A percentile compares a stretch with the other conserved stretches of the same genome.
Evolutionary conservation across 2,888 invertebrate species (phyloP).

Genomic region (Helleia helle): DNA sequence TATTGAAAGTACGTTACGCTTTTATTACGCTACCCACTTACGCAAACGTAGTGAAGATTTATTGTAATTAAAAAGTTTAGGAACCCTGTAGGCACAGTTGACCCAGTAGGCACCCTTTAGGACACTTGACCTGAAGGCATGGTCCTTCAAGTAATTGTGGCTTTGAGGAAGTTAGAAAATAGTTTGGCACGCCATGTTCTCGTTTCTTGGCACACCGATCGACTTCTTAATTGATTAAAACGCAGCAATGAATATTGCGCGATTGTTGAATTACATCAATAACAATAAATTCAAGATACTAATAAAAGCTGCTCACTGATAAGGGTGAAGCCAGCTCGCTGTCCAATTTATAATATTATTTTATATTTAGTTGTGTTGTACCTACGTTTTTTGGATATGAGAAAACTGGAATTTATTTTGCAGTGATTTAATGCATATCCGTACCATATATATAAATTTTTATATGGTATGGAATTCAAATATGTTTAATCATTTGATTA

Average conservation of each 20-base stretch:
- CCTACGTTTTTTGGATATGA: too few species aligned
- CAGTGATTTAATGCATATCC: too few species aligned
- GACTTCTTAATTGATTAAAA: conserved; percentile 23
- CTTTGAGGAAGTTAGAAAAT: conserved; percentile 22
- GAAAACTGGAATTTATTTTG: too few species aligned
- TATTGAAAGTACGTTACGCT: too few species aligned
- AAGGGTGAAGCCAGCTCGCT: background rate
- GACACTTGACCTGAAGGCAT: conserved; percentile 12
- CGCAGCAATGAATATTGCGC: conserved; percentile 16
- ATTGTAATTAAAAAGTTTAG: conserved; percentile 3
- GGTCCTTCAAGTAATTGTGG: conserved; percentile 20
- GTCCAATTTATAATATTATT: too few species aligned
- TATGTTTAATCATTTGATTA: too few species aligned
- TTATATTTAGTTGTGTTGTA: too few species aligned
- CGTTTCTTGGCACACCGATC: conserved; percentile 21
- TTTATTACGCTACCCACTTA: background rate
- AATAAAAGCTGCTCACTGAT: conserved; percentile 1
- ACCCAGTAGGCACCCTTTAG: too few species aligned
- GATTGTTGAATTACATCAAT: conserved; percentile 7
- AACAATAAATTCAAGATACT: conserved; percentile 9
- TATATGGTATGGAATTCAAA: too few species aligned
- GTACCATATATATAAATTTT: too few species aligned
- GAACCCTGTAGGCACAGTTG: background rate
- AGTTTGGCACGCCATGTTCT: conserved; percentile 20
- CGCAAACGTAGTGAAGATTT: background rate